A percentile compares a stretch with the other conserved stretches of the same genome.
phyloP scores from a whole-genome alignment of 2,113 vertebrate genomes.

The Cheirogaleus medius region DNA sequence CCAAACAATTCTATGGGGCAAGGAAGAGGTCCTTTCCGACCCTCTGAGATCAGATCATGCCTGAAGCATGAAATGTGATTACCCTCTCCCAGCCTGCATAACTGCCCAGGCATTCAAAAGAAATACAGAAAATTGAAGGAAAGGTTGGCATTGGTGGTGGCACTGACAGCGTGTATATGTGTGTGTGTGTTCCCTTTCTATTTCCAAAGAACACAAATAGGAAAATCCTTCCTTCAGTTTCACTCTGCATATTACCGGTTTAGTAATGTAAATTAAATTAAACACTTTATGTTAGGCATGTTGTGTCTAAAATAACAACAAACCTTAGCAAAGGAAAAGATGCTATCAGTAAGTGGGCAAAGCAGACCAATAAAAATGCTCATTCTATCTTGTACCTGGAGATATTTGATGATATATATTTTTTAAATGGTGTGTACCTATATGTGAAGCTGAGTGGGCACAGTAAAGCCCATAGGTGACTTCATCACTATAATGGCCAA shows the following conservation, averaged over 20 bases:
- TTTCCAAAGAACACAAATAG: constrained; percentile 10
- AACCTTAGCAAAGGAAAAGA: constrained; percentile 18
- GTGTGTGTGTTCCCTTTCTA: background rate
- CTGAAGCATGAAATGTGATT: constrained; percentile 23
- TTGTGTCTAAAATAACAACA: constrained; percentile 44
- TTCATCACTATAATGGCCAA: background rate
- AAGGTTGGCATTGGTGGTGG: background rate
- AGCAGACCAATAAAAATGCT: constrained; percentile 17
- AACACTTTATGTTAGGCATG: constrained; percentile 19
- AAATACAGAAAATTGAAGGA: background rate
- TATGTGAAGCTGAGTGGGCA: background rate
- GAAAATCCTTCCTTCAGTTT: background rate
- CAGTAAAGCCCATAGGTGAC: background rate
- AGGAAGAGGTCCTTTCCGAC: background rate
- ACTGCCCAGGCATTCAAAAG: background rate
- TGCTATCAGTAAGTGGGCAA: background rate
- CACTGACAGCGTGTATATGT: background rate
- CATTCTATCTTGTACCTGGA: background rate
- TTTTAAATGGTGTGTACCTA: background rate
- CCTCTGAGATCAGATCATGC: background rate
- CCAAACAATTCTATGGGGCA: background rate
- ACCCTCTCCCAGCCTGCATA: background rate
- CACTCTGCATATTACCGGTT: background rate
- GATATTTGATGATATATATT: background rate
- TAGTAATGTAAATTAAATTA: constrained; percentile 41